Evolutionary conservation across 2,797 vertebrate species (phyloP).

Genomic region (Pteronotus mesoamericanus): DNA sequence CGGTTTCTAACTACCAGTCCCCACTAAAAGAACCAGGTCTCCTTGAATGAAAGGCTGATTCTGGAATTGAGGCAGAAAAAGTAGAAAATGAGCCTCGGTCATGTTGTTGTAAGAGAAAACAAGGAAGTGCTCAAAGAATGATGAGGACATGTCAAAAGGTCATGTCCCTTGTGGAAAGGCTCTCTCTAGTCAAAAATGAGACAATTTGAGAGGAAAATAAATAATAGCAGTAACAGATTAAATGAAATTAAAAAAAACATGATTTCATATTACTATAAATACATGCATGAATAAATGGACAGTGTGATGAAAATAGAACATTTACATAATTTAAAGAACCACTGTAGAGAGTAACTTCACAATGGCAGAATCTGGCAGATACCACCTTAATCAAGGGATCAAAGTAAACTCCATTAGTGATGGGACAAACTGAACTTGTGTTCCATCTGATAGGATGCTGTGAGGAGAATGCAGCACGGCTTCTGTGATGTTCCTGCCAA

Average conservation of each 20-base stretch:
- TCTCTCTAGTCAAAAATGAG: background rate
- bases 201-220: background rate
- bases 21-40: background rate
- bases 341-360: background rate
- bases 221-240: background rate
- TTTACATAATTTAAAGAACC: background rate
- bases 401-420: background rate
- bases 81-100: background rate
- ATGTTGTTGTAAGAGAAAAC: background rate
- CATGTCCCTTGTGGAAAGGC: background rate
- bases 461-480: background rate
- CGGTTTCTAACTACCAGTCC: background rate
- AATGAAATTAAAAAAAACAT: background rate
- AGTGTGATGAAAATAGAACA: background rate
- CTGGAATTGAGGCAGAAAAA: background rate
- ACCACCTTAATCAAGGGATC: background rate
- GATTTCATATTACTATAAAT: background rate
- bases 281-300: background rate
- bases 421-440: background rate
- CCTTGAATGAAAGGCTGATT: background rate
- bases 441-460: background rate
- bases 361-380: background rate
- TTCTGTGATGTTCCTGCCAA: background rate
- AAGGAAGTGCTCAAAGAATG: background rate
- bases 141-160: background rate